phyloP scores from a whole-genome alignment of 2,797 vertebrate species.

The Hoplostethus mediterraneus region DNA sequence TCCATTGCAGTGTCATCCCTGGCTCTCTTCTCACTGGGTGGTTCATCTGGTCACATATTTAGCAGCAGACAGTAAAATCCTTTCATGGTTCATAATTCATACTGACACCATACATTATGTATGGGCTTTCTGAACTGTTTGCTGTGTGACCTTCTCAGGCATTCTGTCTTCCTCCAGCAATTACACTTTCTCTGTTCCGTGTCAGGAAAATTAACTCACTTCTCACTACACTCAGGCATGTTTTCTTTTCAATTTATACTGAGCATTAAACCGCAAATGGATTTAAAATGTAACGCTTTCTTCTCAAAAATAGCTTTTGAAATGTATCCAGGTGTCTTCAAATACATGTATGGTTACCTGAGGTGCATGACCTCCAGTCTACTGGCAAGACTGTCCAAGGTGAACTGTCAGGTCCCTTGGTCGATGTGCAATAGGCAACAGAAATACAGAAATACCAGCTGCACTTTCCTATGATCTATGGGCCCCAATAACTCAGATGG shows the following conservation, averaged over 20 bases:
- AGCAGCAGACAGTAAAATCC: conserved; percentile 77
- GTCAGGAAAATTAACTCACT: conserved; percentile 13
- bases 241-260: neutral
- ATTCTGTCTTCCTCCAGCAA: conserved; percentile 36
- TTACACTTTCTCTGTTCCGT: conserved; percentile 39
- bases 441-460: conserved; percentile 12
- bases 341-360: neutral
- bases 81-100: conserved; percentile 84
- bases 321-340: neutral
- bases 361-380: conserved; percentile 46
- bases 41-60: conserved; percentile 71
- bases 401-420: conserved; percentile 31
- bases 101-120: conserved; percentile 78
- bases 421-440: conserved; percentile 32
- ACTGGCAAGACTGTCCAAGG: conserved; percentile 20
- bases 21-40: conserved; percentile 36
- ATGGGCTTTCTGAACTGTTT: conserved; percentile 77
- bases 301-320: too few relatives aligned
- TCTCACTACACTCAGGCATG: neutral
- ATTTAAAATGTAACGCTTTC: neutral
- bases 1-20: conserved; percentile 19
- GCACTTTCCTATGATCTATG: conserved; percentile 34
- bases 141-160: conserved; percentile 73
- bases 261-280: neutral
- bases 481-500: conserved; percentile 20